Evolutionary conservation across 2,113 vertebrate genomes (phyloP), one percentile per base, ranked within the genome.

Genomic region (Micromys minutus): DNA sequence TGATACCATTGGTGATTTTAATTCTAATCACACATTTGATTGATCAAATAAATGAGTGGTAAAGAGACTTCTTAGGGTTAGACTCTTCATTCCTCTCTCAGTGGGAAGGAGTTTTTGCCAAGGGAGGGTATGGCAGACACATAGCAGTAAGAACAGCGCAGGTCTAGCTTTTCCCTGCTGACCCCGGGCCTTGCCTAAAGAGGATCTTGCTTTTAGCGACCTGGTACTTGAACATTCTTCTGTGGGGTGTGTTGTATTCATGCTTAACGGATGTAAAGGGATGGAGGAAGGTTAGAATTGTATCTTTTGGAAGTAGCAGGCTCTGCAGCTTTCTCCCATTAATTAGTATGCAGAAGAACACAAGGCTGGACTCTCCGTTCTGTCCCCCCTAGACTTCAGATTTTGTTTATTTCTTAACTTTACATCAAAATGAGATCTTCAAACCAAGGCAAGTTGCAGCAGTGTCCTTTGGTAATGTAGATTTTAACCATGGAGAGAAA

Each of bases 21-120:
- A 99, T 99, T 98, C 98, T 98, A 98, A 98, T 99, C 98, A 98
- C 98, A 98, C 98, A 98, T 98, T 98, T 98, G 98, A 95, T 98
- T 98, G 98, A 97, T 98, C 97, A 98, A 97, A 97, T 98, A 98
- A 99, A 98, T 98, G 98, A 98, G 98, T 97, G 98, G 98, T 97
- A 98, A 98, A 98, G 98, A 95, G 96, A 97, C 96, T 96, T 97
- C 77, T 99, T 99, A 98, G 97, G 94, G 96, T 98, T 98, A 97
- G 97, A 83, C 97, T 98, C 90, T 95, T 97, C 95, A 96, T 96
- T 94, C 26, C 55, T 95, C 80, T 97, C 97, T 84, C 74, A 93
- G 89, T 83, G 90, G 47, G 75, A 97, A 31, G 94, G 36, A n/a
- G 87, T 97, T 97, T 97, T 92, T 96, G 57, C 87, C 19, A 63